phyloP scores from a whole-genome alignment of 2,797 vertebrate species.

The Margarornis squamiger region DNA sequence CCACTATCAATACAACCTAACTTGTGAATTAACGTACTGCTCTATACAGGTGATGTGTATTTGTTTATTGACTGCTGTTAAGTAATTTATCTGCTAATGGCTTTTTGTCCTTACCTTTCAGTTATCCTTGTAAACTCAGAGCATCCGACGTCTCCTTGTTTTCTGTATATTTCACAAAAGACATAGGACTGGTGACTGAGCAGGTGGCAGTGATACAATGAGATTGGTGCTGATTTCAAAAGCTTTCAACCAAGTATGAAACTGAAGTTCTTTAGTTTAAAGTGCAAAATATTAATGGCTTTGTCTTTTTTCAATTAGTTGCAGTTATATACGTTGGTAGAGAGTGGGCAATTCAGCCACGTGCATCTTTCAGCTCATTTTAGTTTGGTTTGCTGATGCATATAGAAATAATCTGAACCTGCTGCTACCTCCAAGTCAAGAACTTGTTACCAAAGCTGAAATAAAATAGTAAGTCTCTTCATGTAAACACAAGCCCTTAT shows the following conservation, averaged over 20 bases:
- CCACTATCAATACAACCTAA: not conserved
- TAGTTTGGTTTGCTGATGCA: slow-evolving; percentile 40
- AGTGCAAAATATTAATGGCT: slow-evolving; percentile 6
- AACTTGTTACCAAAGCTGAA: slow-evolving; percentile 54
- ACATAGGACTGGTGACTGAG: slow-evolving; percentile 34
- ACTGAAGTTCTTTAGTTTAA: slow-evolving; percentile 44
- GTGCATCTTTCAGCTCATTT: slow-evolving; percentile 23
- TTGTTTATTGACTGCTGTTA: slow-evolving; percentile 22
- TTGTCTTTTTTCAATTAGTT: slow-evolving; percentile 34
- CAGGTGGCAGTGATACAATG: slow-evolving; percentile 14
- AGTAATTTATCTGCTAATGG: slow-evolving; percentile 44
- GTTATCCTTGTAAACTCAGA: not conserved
- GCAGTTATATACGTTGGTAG: not conserved
- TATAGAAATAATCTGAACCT: slow-evolving; percentile 40
- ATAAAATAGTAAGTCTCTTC: not conserved
- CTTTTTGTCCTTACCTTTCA: not conserved
- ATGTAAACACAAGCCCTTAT: not conserved
- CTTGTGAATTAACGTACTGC: not conserved
- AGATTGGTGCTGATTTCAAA: slow-evolving; percentile 53
- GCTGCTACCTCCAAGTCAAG: slow-evolving; percentile 54
- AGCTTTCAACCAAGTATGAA: slow-evolving; percentile 45
- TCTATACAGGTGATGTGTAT: slow-evolving; percentile 12
- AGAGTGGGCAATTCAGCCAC: slow-evolving; percentile 7
- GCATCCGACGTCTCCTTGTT: not conserved
- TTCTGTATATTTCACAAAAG: not conserved